phyloP scores from a whole-genome alignment of 2,797 vertebrate genomes.

The Anisognathus igniventris region DNA sequence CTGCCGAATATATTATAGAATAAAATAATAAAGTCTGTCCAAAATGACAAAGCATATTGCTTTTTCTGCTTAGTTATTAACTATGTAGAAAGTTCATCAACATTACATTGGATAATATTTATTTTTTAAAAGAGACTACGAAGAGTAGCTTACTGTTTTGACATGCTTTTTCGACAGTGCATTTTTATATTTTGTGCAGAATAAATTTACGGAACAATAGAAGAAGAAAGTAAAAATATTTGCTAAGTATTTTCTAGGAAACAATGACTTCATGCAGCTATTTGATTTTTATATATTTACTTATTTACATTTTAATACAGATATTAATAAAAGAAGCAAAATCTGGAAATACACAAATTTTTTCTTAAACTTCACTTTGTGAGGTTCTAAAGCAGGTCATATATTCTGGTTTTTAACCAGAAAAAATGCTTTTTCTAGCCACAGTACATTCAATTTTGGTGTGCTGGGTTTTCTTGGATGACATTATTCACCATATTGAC shows the following conservation, averaged over 20 bases:
- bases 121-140: not conserved
- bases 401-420: not conserved
- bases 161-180: not conserved
- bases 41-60: not conserved
- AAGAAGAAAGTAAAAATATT: not conserved
- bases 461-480: not conserved
- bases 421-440: not conserved
- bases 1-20: not conserved
- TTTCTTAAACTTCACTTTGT: not conserved
- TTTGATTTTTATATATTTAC: not conserved
- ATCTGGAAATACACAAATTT: not conserved
- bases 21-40: constrained; percentile 7
- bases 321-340: not conserved
- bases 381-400: not conserved
- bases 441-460: not conserved
- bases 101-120: not conserved
- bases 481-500: not conserved
- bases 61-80: not conserved
- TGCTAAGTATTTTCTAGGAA: not conserved
- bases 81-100: not conserved
- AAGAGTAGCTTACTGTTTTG: not conserved
- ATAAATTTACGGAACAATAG: not conserved
- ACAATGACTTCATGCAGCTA: not conserved
- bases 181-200: not conserved
- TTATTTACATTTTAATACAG: not conserved